These are phyloP conservation scores for Acridotheres tristis DNA, from an alignment of 2,797 vertebrate species.

Conservation along the genomic window DNA sequence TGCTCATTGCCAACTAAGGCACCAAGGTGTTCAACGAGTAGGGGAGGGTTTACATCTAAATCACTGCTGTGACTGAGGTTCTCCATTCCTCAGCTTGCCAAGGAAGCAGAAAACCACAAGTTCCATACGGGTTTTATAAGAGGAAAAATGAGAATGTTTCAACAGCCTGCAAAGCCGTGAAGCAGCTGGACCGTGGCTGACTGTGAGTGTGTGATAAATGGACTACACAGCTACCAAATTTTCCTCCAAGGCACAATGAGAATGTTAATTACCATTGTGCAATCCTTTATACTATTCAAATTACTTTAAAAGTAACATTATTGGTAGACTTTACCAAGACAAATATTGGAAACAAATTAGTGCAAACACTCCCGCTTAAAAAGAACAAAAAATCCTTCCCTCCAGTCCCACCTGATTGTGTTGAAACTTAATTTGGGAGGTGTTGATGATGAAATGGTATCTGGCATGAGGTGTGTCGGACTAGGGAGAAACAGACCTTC, in stretches of 20 bases:
- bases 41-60: rapidly evolving
- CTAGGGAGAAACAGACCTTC: not conserved
- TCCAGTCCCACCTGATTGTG: not conserved
- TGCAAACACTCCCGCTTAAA: not conserved
- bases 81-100: not conserved
- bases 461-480: not conserved
- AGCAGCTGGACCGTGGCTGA: not conserved
- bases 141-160: not conserved
- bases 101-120: not conserved
- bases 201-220: not conserved
- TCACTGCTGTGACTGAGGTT: not conserved
- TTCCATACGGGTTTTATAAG: not conserved
- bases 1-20: rapidly evolving
- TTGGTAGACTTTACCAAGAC: not conserved
- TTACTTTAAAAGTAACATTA: not conserved
- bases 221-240: not conserved
- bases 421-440: not conserved
- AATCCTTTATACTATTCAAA: not conserved
- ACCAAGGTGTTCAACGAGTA: not conserved
- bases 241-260: not conserved
- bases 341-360: not conserved
- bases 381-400: not conserved
- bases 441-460: not conserved
- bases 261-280: not conserved
- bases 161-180: not conserved